Evolutionary conservation across 2,113 vertebrate genomes (phyloP).

Genomic region (Phylloscopus trochiloides): DNA sequence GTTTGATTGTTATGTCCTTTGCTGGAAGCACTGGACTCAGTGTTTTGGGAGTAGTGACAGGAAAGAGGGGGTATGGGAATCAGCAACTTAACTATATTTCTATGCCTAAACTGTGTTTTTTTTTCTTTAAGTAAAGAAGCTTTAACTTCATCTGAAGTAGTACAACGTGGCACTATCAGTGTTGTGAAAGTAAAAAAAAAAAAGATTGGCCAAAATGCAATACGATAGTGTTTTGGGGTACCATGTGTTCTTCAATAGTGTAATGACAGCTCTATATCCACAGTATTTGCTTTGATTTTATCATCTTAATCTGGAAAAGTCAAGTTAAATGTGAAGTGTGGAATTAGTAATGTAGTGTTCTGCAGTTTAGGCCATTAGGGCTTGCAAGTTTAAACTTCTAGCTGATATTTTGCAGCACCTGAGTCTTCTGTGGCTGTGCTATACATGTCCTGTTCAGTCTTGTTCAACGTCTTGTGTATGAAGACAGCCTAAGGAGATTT

Average conservation of each 20-base stretch:
- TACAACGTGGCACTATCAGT: background rate
- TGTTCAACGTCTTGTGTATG: background rate
- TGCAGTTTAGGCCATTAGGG: background rate
- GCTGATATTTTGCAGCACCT: background rate
- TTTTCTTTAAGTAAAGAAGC: background rate
- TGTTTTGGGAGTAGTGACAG: background rate
- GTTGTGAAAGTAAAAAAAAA: background rate
- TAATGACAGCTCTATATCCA: background rate
- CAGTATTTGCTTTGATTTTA: background rate
- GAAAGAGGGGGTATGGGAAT: background rate
- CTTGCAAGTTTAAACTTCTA: background rate
- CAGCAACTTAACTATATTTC: background rate
- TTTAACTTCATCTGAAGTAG: background rate
- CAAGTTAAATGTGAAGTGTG: background rate
- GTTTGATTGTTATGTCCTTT: background rate
- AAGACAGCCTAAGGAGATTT: background rate
- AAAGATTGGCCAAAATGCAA: background rate
- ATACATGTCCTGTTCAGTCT: background rate
- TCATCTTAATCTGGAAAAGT: background rate
- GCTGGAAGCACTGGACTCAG: background rate
- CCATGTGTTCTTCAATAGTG: background rate
- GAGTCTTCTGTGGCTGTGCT: background rate
- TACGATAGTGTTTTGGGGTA: background rate
- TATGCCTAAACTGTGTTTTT: background rate
- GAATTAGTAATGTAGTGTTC: background rate